phyloP scores from a whole-genome alignment of 2,797 vertebrate species.

The Garrulus glandarius region DNA sequence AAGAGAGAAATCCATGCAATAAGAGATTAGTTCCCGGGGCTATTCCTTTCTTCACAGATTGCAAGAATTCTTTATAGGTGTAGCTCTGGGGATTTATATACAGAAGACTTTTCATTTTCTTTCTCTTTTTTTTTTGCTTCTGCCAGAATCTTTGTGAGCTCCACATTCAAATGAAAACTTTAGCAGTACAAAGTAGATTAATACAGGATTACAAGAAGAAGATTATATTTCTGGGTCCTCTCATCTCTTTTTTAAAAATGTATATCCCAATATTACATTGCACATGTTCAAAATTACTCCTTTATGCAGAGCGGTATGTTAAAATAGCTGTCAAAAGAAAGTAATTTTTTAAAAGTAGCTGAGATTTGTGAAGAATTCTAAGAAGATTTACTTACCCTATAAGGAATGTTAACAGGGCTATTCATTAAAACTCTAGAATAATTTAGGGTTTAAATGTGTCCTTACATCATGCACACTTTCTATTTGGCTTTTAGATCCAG shows the following conservation, averaged over 20 bases:
- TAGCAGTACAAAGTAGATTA: conserved; percentile 51
- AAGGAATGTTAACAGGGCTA: neutral
- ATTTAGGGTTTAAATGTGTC: neutral
- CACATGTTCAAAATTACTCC: neutral
- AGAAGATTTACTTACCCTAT: conserved; percentile 27
- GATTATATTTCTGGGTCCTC: conserved; percentile 5
- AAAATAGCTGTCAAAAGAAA: conserved; percentile 17
- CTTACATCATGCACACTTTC: neutral
- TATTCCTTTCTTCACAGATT: conserved; percentile 48
- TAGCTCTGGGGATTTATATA: conserved; percentile 51
- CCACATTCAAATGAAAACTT: conserved; percentile 14
- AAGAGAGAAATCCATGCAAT: conserved; percentile 4
- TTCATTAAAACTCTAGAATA: conserved; percentile 24
- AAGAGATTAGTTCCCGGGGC: conserved; percentile 15
- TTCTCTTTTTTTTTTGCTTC: neutral
- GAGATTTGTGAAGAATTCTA: neutral
- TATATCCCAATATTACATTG: neutral
- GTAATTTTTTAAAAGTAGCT: neutral
- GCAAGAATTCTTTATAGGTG: conserved; percentile 29
- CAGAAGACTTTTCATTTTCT: conserved; percentile 29
- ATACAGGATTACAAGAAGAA: conserved; percentile 49
- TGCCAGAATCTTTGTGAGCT: conserved; percentile 45
- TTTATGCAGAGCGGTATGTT: conserved; percentile 1
- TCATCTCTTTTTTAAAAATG: neutral
- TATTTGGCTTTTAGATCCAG: neutral